Percentiles rank a stretch among this genome's conserved stretches.
phyloP scores from a whole-genome alignment of 1,140 invertebrate species.

The Acarapis woodi region DNA sequence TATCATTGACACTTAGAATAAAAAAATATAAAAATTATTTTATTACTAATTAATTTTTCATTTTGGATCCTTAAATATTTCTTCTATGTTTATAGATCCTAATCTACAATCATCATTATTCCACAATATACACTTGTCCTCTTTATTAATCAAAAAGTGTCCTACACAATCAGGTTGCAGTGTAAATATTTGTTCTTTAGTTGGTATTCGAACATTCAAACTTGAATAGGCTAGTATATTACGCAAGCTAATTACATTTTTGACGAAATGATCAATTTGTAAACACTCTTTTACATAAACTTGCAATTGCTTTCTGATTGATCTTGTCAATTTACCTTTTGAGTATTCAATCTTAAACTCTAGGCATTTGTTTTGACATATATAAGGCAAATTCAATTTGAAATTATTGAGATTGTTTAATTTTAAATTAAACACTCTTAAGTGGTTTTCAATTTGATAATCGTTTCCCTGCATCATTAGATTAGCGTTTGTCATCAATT shows the following conservation, averaged over 20 bases:
- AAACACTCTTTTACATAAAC: slow-evolving; percentile 2
- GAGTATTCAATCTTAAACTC: not conserved
- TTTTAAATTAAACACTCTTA: not conserved
- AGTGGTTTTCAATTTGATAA: not conserved
- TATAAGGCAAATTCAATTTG: not conserved
- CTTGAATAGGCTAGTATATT: not conserved
- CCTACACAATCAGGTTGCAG: no score
- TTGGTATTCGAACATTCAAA: no score
- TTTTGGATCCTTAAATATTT: no score
- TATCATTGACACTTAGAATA: no score
- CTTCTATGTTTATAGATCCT: no score
- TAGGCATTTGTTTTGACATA: not conserved
- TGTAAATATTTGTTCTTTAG: no score
- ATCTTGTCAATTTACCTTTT: not conserved
- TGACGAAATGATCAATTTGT: not conserved
- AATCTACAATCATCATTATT: no score
- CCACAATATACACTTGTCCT: no score
- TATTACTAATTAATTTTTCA: no score
- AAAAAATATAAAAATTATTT: no score
- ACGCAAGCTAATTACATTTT: not conserved
- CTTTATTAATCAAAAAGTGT: no score
- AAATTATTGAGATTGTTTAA: not conserved
- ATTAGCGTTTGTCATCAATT: not conserved
- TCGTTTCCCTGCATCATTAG: not conserved
- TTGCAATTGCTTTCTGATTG: no score